Base-by-base conservation (phyloP, 2,888 invertebrate genomes). In the Drosophila barbarae region DNA sequence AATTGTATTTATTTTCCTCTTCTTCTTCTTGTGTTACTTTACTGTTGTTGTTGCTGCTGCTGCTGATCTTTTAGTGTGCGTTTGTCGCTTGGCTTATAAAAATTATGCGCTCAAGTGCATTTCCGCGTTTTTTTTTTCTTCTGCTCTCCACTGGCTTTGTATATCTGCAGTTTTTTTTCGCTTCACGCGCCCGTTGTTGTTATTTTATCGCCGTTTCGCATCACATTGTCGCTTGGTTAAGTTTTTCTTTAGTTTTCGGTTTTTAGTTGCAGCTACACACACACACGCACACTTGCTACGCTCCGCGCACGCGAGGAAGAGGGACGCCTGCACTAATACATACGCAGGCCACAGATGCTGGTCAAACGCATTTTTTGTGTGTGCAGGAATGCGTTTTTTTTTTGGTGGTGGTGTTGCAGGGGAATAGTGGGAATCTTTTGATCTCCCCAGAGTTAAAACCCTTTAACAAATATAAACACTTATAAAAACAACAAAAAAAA, bases 41-140 rank as follows among this genome's bases (percentile, higher is more conserved):
- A 64, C 65, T 71, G 39, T 68, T 63, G 49, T 63, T 69, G 38
- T 39, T 69, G 51, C 58, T 34, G 59, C 35, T 34, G 59, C 38
- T 47, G 67, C 12, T 21, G 21, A 21, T 50, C 26, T 56, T 57
- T 34, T 10, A 36, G 63, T 56, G 56, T 58, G 63, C 51, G 34
- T 53, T 58, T 57, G 77, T 78, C 71, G 76, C 72, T 77, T 73
- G 72, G 67, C 52, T 77, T 83, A 77, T 70, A 80, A 65, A 77
- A 83, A 78, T 80, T 80, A 84, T 79, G 76, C 83, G 84, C 83
- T 79, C 76, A 79, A 79, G 78, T 84, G 79, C 79, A 81, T 80
- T 79, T 83, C 79, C 79, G 79, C 83, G 67, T 79, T 75, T 76
- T 63, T 70, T 74, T 72, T 54, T 70, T 72, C 72, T 56, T 42